Base-by-base conservation (phyloP, 2,888 invertebrate species). In the Imbricaverruca yamaguchii region DNA sequence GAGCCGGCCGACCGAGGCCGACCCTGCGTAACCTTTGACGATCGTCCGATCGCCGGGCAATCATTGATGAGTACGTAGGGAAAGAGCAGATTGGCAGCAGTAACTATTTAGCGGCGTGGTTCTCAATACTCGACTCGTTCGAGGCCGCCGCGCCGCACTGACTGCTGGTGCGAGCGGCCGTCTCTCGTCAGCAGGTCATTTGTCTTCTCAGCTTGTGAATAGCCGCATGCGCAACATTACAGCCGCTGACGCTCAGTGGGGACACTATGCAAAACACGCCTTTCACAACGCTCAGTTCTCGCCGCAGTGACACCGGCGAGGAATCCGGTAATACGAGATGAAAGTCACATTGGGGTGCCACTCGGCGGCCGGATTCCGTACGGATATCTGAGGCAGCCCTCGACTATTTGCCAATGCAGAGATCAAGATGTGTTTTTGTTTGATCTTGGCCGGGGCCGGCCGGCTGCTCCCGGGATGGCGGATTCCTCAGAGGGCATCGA, bases 291-390 rank as follows among this genome's bases (percentile, higher is more conserved):
- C 39, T 39, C 39, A 4, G 39, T 39, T 4, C 39, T 39, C 39
- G 4, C 39, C 39, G 39, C 39, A 39, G 39, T 39, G 39, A 39
- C 39, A 39, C 39, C 39, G 39, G 39, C 39, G 9, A 74, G 55
- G 21, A 74, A 74, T 53, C 74, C 23, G 55, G 74, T 74, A 55
- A 74, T 11, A 10, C 74, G 18, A 74, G 74, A 74, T 74, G 74
- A 74, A 74, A 74, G 74, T 13, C 21, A 9, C 53, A 15, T 9
- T 10, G 55, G 39, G 21, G 18, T 10, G 55, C 21, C 74, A 74
- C 74, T 74, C 74, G 1, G 15, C 12, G 23, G 3, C 21, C 55
- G 6, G 21, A 55, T 21, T 8, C 12, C 21, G 53, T 10, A 21
- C 69, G 6, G 39, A 10, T 39, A 39, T 55, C 53, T 74, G 15